Base-by-base conservation (phyloP, 2,797 vertebrate genomes). In the Amniataba percoides region DNA sequence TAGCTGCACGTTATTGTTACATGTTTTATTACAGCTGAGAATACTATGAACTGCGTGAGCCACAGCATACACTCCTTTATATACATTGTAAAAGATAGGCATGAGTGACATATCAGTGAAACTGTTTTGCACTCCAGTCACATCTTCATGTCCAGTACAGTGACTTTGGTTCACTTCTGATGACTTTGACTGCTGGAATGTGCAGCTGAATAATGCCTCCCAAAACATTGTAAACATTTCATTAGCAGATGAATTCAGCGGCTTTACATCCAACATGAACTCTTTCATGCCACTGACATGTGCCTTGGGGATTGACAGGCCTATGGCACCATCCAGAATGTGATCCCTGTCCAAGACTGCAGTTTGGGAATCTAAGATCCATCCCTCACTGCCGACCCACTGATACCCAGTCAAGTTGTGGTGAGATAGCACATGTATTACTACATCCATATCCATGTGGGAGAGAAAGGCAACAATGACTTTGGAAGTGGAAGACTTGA, bases 81-180 rank as follows among this genome's bases (percentile, higher is more conserved):
- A 48, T 3, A 94, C 78, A 53, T 94, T 94, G 45, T 90, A 91
- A 61, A 93, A 89, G 45, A 94, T 93, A 0, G 92, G 89, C 90
- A 94, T 92, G 27, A 93, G 81, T 5, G 94, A 93, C 90, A 93
- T 92, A 16, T 95, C 92, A 58, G 88, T 94, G 72, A 88, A 94
- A 23, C 67, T 75, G 77, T 92, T 93, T 56, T 91, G 51, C 11
- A 92, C 51, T 31, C 70, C 71, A 2, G 23, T 81, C 57, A 94
- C 12, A 40, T 89, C 74, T 77, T 94, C 93, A 42, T 80, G 10
- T 69, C 93, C 93, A 19, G 89, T 93, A 61, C 93, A 94, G 43
- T 49, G 11, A 68, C 65, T 86, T 46, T 51, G 53, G 63, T 60
- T 63, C 2, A 4, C 40, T 11, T 40, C 23, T 21, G 77, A 10